phyloP scores from a whole-genome alignment of 1,140 invertebrate genomes.

The Drosophila watanabei region DNA sequence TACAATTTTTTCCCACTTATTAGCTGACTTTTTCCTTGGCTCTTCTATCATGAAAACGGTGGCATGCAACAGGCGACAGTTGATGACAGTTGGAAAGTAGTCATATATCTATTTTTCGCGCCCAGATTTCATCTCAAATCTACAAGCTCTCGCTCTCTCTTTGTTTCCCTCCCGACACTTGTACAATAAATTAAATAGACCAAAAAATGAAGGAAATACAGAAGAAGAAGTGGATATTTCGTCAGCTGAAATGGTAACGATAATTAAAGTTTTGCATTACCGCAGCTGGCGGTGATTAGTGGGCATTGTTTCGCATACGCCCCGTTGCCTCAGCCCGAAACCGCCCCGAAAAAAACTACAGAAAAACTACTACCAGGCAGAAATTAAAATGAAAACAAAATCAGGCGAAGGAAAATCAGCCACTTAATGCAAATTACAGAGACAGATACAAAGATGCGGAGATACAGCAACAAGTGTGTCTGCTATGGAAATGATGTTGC shows the following conservation, averaged over 20 bases:
- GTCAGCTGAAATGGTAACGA: conserved; percentile 69
- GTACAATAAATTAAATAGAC: conserved; percentile 72
- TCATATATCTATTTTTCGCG: conserved; percentile 25
- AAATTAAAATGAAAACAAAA: conserved; percentile 49
- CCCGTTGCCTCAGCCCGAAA: conserved; percentile 41
- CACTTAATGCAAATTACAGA: conserved; percentile 78
- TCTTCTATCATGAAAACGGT: background rate
- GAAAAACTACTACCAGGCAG: conserved; percentile 5
- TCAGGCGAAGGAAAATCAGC: conserved; percentile 50
- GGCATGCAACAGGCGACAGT: conserved; percentile 18
- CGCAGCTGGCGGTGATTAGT: conserved; percentile 66
- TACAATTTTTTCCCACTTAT: conserved; percentile 9
- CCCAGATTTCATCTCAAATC: conserved; percentile 35
- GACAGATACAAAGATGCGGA: conserved; percentile 45
- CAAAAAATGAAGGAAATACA: conserved; percentile 39
- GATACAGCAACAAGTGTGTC: conserved; percentile 55
- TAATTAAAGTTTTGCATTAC: conserved; percentile 74
- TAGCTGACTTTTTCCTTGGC: conserved; percentile 8
- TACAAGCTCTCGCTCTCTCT: conserved; percentile 12
- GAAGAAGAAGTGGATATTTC: conserved; percentile 33
- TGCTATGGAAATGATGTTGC: conserved; percentile 53
- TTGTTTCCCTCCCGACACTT: conserved; percentile 23
- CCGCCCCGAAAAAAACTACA: conserved; percentile 10
- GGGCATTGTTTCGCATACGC: conserved; percentile 73
- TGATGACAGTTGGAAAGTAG: conserved; percentile 59